phyloP scores from a whole-genome alignment of 2,113 vertebrate species.

The Cairina moschata region DNA sequence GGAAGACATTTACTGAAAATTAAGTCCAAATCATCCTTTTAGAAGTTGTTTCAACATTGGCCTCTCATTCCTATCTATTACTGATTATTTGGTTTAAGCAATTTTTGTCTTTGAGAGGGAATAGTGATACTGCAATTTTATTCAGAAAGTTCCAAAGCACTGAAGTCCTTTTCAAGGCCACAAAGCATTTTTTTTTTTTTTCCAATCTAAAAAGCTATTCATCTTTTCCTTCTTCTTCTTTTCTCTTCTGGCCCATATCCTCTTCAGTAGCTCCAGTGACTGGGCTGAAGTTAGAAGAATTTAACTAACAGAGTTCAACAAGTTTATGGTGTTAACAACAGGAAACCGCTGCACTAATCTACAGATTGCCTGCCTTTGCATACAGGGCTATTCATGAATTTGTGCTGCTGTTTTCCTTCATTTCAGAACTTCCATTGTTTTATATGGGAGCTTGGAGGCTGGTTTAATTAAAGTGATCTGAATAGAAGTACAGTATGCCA shows the following conservation, averaged over 20 bases:
- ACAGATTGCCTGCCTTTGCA: slow-evolving; percentile 19
- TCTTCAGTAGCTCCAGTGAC: background rate
- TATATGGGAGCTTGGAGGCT: slow-evolving; percentile 78
- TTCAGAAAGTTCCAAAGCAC: background rate
- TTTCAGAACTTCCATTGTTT: slow-evolving; percentile 61
- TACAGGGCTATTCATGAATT: slow-evolving; percentile 53
- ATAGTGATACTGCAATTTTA: background rate
- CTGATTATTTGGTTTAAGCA: background rate
- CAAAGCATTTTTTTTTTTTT: background rate
- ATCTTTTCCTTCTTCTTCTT: background rate
- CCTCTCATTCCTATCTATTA: background rate
- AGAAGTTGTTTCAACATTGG: background rate
- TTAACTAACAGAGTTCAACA: background rate
- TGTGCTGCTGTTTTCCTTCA: slow-evolving; percentile 23
- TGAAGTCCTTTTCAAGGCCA: background rate
- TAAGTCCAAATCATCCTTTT: background rate
- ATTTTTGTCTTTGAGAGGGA: background rate
- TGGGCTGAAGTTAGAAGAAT: background rate
- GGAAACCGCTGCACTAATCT: slow-evolving; percentile 28
- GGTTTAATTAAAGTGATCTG: slow-evolving; percentile 82
- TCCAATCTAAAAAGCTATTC: background rate
- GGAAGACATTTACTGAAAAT: background rate
- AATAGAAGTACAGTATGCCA: slow-evolving; percentile 76
- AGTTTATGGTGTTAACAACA: slow-evolving; percentile 45
- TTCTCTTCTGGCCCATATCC: background rate